phyloP scores from a whole-genome alignment of 2,888 invertebrate species.

The Tribolium freemani region DNA sequence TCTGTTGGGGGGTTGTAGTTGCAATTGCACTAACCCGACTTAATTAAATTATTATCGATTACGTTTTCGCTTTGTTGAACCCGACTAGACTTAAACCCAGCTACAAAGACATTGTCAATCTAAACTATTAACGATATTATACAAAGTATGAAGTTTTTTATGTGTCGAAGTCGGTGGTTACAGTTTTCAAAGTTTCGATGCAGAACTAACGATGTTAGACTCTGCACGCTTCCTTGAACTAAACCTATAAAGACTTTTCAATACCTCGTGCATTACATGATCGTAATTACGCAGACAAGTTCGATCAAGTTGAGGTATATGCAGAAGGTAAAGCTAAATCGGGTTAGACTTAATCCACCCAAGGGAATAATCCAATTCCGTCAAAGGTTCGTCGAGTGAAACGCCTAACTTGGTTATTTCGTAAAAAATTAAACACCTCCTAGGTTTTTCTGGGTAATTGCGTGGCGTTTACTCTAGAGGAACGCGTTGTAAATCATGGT shows the following conservation, averaged over 20 bases:
- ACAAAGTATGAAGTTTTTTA: neutral
- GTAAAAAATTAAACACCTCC: slow-evolving; percentile 6
- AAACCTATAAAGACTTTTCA: slow-evolving; percentile 62
- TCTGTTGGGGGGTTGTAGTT: slow-evolving; percentile 45
- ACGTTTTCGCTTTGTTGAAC: slow-evolving; percentile 15
- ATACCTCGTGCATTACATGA: slow-evolving; percentile 51
- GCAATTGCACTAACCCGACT: slow-evolving; percentile 42
- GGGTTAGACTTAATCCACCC: slow-evolving; percentile 34
- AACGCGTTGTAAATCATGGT: slow-evolving; percentile 39
- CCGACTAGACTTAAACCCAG: neutral
- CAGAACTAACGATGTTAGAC: slow-evolving; percentile 53
- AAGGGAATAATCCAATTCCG: slow-evolving; percentile 34
- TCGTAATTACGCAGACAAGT: slow-evolving; percentile 38
- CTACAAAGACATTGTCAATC: slow-evolving; percentile 16
- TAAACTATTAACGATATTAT: slow-evolving; percentile 18
- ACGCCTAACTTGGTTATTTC: slow-evolving; percentile 52
- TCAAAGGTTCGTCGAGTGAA: slow-evolving; percentile 32
- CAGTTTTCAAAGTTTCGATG: slow-evolving; percentile 48
- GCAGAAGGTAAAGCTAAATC: slow-evolving; percentile 33
- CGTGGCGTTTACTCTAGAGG: neutral
- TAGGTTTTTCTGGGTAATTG: slow-evolving; percentile 11
- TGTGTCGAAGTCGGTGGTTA: neutral
- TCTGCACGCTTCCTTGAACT: slow-evolving; percentile 56
- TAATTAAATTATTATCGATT: slow-evolving; percentile 48
- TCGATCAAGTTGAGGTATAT: slow-evolving; percentile 35